Evolutionary conservation across 2,888 invertebrate species (phyloP), one percentile per base, ranked within the genome.

Genomic region (Papilio demoleus): DNA sequence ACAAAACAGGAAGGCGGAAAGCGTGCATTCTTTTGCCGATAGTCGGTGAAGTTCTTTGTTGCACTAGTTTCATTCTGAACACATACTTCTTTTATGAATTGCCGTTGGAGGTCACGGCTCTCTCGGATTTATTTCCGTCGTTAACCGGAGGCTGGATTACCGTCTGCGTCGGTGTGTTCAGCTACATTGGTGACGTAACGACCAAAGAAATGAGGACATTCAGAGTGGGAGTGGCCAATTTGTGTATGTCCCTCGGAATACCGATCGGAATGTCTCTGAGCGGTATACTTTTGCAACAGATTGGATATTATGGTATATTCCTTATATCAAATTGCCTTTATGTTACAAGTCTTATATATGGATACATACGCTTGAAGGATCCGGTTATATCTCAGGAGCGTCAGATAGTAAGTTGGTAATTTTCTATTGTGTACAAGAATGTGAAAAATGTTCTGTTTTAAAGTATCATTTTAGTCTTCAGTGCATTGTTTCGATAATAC

Each of bases 151-250:
- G 94, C 60, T 93, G 93, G 93, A 93, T 93, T 75, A 93, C 93
- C 59, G 93, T 94, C 84, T 93, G 94, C 78, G 93, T 94, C 77
- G 93, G 94, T 73, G 91, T 94, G 75, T 93, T 94, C 88, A 94
- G 94, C 79, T 95, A 95, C 80, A 92, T 95, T 47, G 93, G 94
- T 77, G 94, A 94, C 76, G 92, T 94, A 70, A 93, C 94, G 2
- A 92, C 92, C 31, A 91, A 92, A 74, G 93, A 94, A 80, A 93
- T 93, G 79, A 93, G 95, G 78, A 95, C 95, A 72, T 88, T 93
- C 72, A 83, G 95, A 79, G 93, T 95, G 70, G 94, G 94, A 67
- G 92, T 95, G 58, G 90, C 94, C 70, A 94, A 95, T 81, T 88
- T 94, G 71, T 94, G 94, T 82, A 92, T 94, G 82, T 94, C 94